phyloP scores from a whole-genome alignment of 2,888 invertebrate genomes.

The Spialia ferax region DNA sequence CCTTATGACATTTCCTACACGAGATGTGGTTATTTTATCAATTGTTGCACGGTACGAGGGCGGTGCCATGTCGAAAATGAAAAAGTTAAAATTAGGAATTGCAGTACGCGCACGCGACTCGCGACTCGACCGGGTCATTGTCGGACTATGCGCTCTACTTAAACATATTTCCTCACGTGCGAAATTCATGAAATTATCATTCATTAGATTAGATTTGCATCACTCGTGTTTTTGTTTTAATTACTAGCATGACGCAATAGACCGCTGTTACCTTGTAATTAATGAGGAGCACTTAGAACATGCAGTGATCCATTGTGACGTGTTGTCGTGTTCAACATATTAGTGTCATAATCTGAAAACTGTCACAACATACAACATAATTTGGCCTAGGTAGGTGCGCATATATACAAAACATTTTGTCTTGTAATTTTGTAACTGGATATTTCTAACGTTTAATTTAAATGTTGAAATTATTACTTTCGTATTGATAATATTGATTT shows the following conservation, averaged over 20 bases:
- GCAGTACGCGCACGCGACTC: conserved; percentile 52
- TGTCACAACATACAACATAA: conserved; percentile 19
- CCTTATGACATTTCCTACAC: too few relatives aligned
- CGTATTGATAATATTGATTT: too few relatives aligned
- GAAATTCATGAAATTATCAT: conserved; percentile 34
- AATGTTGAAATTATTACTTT: too few relatives aligned
- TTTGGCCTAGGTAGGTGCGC: not conserved
- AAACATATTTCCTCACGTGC: conserved; percentile 54
- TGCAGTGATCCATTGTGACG: conserved; percentile 2
- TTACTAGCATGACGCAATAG: conserved; percentile 32
- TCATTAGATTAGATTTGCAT: conserved; percentile 31
- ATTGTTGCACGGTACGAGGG: conserved; percentile 42
- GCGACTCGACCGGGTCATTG: conserved; percentile 59
- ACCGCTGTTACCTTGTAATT: not conserved
- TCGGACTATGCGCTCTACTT: conserved; percentile 60
- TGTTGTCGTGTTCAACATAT: conserved; percentile 11
- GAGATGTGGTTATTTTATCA: too few relatives aligned
- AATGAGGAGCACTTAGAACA: not conserved
- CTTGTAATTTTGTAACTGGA: too few relatives aligned
- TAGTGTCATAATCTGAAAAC: not conserved
- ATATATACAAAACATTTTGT: not conserved
- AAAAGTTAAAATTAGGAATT: conserved; percentile 50
- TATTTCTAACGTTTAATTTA: too few relatives aligned
- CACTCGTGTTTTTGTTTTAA: conserved; percentile 28
- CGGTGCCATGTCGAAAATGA: conserved; percentile 60